These are phyloP conservation scores for Dermatemys mawii DNA, from an alignment of 2,113 vertebrate species.

Conservation along the genomic window DNA sequence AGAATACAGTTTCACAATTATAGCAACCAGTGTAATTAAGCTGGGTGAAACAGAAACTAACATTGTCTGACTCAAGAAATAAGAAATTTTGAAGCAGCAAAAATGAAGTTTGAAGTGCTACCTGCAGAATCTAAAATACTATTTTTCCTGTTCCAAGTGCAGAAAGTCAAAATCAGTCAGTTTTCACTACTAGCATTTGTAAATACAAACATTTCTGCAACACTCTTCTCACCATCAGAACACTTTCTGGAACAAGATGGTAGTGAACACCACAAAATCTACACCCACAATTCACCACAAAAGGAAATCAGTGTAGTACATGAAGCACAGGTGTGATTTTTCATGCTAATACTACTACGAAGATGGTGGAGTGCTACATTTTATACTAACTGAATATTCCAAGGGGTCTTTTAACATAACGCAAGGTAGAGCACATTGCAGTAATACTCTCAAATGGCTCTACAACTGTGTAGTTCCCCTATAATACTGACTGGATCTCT, in stretches of 20 bases:
- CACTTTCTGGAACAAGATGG: neutral
- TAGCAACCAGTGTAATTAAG: neutral
- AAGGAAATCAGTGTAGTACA: neutral
- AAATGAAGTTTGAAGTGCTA: neutral
- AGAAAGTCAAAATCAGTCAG: neutral
- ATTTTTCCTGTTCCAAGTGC: neutral
- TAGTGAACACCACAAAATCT: neutral
- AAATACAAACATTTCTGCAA: neutral
- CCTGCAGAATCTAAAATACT: neutral
- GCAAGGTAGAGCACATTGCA: neutral
- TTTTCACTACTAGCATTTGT: neutral
- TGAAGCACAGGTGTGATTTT: neutral
- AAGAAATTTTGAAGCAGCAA: neutral
- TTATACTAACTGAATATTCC: neutral
- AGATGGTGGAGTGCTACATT: neutral
- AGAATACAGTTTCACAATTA: neutral
- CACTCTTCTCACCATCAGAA: neutral
- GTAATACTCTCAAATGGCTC: neutral
- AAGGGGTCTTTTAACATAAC: neutral
- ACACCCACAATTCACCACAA: neutral
- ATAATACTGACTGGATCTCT: neutral
- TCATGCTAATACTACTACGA: neutral
- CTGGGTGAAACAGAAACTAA: neutral
- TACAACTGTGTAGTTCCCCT: neutral
- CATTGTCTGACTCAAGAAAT: neutral